Evolutionary conservation across 2,113 vertebrate species (phyloP).

Genomic region (Sisor rabdophorus): DNA sequence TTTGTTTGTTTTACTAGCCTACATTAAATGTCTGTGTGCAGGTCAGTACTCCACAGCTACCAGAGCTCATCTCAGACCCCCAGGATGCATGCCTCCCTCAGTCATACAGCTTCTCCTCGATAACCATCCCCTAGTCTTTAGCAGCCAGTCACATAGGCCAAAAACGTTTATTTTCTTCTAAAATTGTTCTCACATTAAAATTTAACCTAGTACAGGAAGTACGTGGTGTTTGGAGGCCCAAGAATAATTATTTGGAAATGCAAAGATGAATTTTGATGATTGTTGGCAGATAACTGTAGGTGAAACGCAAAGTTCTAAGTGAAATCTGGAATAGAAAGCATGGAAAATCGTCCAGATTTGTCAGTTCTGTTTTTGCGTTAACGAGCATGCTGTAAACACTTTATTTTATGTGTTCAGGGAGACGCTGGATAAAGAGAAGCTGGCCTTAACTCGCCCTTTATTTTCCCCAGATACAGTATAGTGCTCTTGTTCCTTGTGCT

Average conservation of each 20-base stretch:
- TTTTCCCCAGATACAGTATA: constrained; percentile 53
- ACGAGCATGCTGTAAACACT: background rate
- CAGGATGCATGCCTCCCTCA: constrained; percentile 58
- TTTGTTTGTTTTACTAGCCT: constrained; percentile 97
- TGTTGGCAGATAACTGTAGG: background rate
- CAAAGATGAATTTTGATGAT: background rate
- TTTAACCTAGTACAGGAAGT: background rate
- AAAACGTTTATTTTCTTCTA: background rate
- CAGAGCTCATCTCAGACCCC: constrained; percentile 76
- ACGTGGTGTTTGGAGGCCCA: background rate
- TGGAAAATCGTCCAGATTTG: too few species aligned
- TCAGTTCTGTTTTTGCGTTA: background rate
- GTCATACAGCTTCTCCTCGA: constrained; percentile 49
- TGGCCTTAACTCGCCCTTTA: constrained; percentile 9
- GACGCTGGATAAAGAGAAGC: constrained; percentile 20
- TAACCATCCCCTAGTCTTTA: background rate
- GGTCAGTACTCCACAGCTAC: constrained; percentile 89
- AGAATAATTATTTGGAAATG: background rate
- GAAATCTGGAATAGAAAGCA: constrained; percentile 8
- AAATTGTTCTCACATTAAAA: background rate
- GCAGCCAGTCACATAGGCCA: background rate
- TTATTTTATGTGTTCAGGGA: constrained; percentile 12
- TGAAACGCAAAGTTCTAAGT: background rate
- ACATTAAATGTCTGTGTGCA: constrained; percentile 99
- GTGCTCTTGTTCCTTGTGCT: constrained; percentile 77